Evolutionary conservation across 92 coral and sea anemone species (phyloP).

Genomic region (Zoanthus gigantus): DNA sequence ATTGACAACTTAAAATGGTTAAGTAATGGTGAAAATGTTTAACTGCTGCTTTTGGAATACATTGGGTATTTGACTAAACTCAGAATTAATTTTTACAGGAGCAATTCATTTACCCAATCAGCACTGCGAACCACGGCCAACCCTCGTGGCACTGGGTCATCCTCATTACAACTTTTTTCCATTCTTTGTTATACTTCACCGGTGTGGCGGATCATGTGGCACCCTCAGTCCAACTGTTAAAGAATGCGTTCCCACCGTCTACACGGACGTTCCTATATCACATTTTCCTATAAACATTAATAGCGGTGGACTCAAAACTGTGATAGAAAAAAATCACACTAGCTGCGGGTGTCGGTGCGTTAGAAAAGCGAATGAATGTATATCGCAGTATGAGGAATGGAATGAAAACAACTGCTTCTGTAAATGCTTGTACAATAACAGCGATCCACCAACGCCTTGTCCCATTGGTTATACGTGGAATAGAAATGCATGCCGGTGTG

Average conservation of each 20-base stretch:
- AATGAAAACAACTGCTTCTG: slow-evolving; percentile 20
- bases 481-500: slow-evolving; percentile 20
- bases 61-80: neutral
- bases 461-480: slow-evolving; percentile 46
- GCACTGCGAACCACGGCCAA: slow-evolving; percentile 33
- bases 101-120: neutral
- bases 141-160: slow-evolving; percentile 36
- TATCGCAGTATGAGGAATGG: slow-evolving; percentile 27
- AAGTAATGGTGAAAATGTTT: too few relatives aligned
- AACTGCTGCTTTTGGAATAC: neutral
- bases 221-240: neutral
- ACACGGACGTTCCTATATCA: slow-evolving; percentile 6
- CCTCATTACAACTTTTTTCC: slow-evolving; percentile 38
- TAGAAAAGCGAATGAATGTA: slow-evolving; percentile 24
- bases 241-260: slow-evolving; percentile 14
- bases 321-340: slow-evolving; percentile 47
- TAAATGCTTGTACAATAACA: slow-evolving; percentile 23
- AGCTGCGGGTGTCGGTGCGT: slow-evolving; percentile 31
- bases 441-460: slow-evolving; percentile 42
- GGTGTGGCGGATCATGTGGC: slow-evolving; percentile 55
- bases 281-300: neutral
- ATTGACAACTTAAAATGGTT: too few relatives aligned
- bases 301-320: neutral
- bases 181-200: slow-evolving; percentile 48
- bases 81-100: neutral